Evolutionary conservation across 2,113 vertebrate species (phyloP), one percentile per base, ranked within the genome.

Genomic region (Xenopus borealis): DNA sequence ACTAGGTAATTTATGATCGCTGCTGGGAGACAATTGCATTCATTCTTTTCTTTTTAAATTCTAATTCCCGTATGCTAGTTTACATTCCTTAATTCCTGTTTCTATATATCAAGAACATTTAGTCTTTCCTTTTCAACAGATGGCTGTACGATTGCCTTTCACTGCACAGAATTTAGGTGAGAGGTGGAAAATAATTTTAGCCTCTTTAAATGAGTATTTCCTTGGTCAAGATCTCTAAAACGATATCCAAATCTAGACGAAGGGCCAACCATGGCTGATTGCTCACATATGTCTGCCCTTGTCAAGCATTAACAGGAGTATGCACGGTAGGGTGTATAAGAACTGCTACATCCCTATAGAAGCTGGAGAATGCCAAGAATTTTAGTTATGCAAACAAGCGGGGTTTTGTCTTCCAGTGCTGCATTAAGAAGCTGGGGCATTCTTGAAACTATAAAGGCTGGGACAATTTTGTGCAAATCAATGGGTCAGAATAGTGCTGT

Each of bases 371-470:
- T 75, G 65, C 59, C 17, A 75, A 68, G 72, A 75, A 75, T 75
- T 65, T 65, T 65, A 75, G 72, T 68, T 75, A 75, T 75, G 72
- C 72, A 75, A 75, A 75, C 72, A 75, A 75, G 72, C 65, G 23
- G 23, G 66, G 72, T 75, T 68, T 75, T 68, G 65, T 75, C 72
- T 75, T 75, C 65, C 72, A 75, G 55, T 62, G 57, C 47, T 23
- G 52, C 44, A 66, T 66, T 59, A 74, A 66, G 64, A 74, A 67
- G 72, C 66, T 65, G 30, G 19, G 23, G 27, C 61, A 20, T 27
- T 75, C 72, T 75, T 68, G 72, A 68, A 75, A 68, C 65, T 52
- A 62, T 68, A 62, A 68, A 40, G 72, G 45, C 19, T 53, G 53
- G 62, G 72, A 62, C 72, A 46, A 62, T 68, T 62, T 23, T 53